phyloP scores from a whole-genome alignment of 92 coral and sea anemone genomes.

The Paragorgia papillata region DNA sequence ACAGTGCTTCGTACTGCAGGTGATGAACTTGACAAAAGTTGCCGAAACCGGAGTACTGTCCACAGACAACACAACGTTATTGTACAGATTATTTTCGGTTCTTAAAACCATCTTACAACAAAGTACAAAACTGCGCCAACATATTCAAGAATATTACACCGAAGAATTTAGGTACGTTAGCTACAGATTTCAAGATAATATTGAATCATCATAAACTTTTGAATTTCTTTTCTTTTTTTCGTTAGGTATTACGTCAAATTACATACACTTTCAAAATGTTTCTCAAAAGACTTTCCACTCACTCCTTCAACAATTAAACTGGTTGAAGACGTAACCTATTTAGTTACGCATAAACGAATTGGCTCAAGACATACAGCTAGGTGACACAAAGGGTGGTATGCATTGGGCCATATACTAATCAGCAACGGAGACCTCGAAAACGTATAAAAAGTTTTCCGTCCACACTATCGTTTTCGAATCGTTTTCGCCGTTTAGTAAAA shows the following conservation, averaged over 20 bases:
- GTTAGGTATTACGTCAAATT: slow-evolving; percentile 83
- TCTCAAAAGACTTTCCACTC: slow-evolving; percentile 73
- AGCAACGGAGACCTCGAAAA: no score
- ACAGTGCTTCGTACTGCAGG: slow-evolving; percentile 69
- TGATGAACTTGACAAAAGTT: slow-evolving; percentile 57
- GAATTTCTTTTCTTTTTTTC: not conserved
- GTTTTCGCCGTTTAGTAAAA: no score
- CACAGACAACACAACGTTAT: slow-evolving; percentile 76
- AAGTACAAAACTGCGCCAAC: slow-evolving; percentile 65
- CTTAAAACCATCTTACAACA: slow-evolving; percentile 83
- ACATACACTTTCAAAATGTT: slow-evolving; percentile 64
- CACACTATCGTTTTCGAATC: no score
- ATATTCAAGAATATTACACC: slow-evolving; percentile 74
- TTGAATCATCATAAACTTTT: not conserved
- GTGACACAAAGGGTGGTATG: not conserved
- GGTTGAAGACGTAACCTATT: slow-evolving; percentile 66
- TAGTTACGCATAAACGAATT: slow-evolving; percentile 49
- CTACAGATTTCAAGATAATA: not conserved
- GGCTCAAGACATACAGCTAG: not conserved
- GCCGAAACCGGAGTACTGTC: slow-evolving; percentile 57
- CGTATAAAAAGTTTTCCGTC: no score
- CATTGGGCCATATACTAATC: no score
- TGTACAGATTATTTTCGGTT: slow-evolving; percentile 74
- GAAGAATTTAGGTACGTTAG: slow-evolving; percentile 88
- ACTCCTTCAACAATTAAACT: slow-evolving; percentile 74